phyloP scores from a whole-genome alignment of 2,888 invertebrate species.

The Pristionchus japonicus region DNA sequence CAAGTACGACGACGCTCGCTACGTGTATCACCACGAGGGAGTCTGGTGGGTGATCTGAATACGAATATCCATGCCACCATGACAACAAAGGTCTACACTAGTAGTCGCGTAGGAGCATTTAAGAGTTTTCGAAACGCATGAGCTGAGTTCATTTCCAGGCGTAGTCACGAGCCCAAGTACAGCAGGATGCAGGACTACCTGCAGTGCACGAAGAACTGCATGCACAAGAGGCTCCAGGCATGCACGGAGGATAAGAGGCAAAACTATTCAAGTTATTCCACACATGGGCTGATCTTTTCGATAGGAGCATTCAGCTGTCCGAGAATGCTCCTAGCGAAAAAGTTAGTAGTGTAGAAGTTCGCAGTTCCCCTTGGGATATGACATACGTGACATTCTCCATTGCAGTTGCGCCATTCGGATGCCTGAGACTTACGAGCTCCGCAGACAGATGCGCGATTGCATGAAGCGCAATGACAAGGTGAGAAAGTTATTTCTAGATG shows the following conservation, averaged over 20 bases:
- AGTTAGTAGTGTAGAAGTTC: too few species aligned
- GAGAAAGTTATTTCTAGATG: not conserved
- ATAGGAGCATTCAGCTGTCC: too few species aligned
- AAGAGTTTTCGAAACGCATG: not conserved
- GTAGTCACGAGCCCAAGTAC: not conserved
- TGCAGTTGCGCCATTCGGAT: not conserved
- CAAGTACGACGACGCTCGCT: not conserved
- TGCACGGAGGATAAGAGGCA: not conserved
- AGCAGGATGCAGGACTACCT: slow-evolving; percentile 21
- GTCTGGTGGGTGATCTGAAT: not conserved
- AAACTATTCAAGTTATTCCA: not conserved
- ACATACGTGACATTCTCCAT: too few species aligned
- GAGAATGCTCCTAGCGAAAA: too few species aligned
- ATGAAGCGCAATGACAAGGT: not conserved
- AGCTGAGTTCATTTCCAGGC: not conserved
- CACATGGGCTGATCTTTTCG: too few species aligned
- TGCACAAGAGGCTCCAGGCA: not conserved
- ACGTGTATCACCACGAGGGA: not conserved
- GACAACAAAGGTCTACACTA: too few species aligned
- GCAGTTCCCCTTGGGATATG: too few species aligned
- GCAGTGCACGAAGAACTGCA: slow-evolving; percentile 44
- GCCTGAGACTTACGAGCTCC: not conserved
- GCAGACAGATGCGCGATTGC: not conserved
- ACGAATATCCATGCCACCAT: too few species aligned
- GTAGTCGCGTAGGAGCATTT: too few species aligned